A percentile compares a stretch with the other conserved stretches of the same genome.
phyloP scores from a whole-genome alignment of 2,113 vertebrate species.

The Origma solitaria region DNA sequence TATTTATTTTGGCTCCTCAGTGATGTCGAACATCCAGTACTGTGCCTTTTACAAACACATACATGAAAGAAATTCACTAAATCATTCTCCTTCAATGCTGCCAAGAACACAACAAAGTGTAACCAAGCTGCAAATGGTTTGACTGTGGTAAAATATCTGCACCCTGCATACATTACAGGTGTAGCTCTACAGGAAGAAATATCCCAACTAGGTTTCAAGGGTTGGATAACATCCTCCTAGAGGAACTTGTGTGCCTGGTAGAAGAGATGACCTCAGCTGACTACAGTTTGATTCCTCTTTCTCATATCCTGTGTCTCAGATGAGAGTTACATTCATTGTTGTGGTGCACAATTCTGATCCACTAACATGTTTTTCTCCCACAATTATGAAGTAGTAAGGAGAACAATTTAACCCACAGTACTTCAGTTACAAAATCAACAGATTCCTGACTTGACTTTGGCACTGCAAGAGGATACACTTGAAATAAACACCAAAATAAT shows the following conservation, averaged over 20 bases:
- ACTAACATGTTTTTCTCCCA: background rate
- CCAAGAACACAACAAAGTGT: background rate
- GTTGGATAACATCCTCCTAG: background rate
- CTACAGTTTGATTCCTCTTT: background rate
- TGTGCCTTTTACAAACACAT: background rate
- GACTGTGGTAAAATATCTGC: background rate
- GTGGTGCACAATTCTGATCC: background rate
- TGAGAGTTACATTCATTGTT: background rate
- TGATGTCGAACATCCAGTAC: background rate
- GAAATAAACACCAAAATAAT: background rate
- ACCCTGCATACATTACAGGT: background rate
- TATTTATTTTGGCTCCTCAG: slow-evolving; percentile 13
- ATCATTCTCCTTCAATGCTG: background rate
- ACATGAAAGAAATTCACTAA: background rate
- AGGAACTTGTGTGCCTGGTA: background rate
- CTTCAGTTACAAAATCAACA: slow-evolving; percentile 2
- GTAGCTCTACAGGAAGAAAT: background rate
- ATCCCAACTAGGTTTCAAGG: background rate
- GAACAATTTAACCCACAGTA: background rate
- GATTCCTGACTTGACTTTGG: background rate
- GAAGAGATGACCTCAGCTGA: background rate
- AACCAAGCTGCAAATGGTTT: background rate
- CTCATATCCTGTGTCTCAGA: background rate
- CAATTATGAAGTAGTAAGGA: background rate
- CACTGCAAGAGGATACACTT: background rate